Percentiles rank a stretch among this genome's conserved stretches.
phyloP scores from a whole-genome alignment of 2,888 invertebrate species.

The Argynnis bischoffii region DNA sequence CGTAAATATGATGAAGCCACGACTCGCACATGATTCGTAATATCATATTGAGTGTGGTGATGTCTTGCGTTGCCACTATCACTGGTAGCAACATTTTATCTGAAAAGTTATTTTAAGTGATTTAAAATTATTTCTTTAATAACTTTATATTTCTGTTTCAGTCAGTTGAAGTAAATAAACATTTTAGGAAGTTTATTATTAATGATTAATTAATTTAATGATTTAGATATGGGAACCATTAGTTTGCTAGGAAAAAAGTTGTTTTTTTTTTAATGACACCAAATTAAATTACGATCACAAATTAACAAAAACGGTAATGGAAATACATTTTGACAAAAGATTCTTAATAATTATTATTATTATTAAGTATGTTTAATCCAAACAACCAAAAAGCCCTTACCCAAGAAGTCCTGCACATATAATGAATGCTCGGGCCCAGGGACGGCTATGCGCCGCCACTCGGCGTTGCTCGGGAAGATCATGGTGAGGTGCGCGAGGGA shows the following conservation, averaged over 20 bases:
- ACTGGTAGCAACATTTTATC: constrained; percentile 90
- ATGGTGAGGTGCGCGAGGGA: constrained; percentile 91
- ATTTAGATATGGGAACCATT: no score
- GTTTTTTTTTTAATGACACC: no score
- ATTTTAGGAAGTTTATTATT: not conserved
- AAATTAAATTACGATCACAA: no score
- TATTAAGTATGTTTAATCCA: not conserved
- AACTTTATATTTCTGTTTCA: not conserved
- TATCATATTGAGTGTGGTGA: constrained; percentile 88
- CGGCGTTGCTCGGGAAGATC: constrained; percentile 87
- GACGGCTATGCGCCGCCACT: constrained; percentile 82
- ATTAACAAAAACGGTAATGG: no score
- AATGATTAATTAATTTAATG: not conserved
- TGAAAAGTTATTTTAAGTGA: constrained; percentile 45
- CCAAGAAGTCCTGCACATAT: constrained; percentile 89
- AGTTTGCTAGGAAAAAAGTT: no score
- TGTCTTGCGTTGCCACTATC: constrained; percentile 88
- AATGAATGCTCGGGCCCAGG: constrained; percentile 56
- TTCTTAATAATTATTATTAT: no score
- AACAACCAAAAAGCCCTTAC: constrained; percentile 60
- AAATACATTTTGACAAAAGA: no score
- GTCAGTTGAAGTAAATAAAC: no score
- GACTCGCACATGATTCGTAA: constrained; percentile 92
- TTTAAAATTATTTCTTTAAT: not conserved
- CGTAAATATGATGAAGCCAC: constrained; percentile 93